These are phyloP conservation scores for Phylloscopus trochiloides DNA, from an alignment of 2,113 vertebrate species.

Conservation along the genomic window DNA sequence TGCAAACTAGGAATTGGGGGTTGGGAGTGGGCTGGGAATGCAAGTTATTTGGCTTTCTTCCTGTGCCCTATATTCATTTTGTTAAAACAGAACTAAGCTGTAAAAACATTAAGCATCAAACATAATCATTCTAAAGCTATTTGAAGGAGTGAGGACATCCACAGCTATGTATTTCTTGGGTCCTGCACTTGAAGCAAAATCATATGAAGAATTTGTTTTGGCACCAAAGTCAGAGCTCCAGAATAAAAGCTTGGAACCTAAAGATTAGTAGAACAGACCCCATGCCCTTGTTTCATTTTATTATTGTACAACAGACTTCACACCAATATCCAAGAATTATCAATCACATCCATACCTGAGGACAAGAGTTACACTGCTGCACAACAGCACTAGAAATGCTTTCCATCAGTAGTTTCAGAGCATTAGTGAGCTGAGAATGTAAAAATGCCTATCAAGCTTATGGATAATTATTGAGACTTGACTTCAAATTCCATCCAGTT, in stretches of 20 bases:
- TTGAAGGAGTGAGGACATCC: background rate
- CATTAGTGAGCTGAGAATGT: background rate
- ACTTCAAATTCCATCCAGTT: background rate
- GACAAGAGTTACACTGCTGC: background rate
- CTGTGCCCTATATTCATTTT: background rate
- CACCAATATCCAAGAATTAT: background rate
- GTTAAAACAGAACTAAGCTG: slow-evolving; percentile 11
- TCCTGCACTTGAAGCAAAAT: background rate
- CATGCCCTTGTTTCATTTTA: background rate
- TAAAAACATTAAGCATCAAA: slow-evolving; percentile 6
- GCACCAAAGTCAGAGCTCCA: background rate
- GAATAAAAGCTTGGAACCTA: background rate
- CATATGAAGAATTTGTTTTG: background rate
- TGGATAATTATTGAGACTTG: background rate
- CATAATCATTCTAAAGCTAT: slow-evolving; percentile 9
- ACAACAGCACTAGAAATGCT: background rate
- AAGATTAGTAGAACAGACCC: background rate
- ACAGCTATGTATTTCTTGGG: slow-evolving; percentile 24
- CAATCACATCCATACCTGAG: background rate
- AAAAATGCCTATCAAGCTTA: background rate
- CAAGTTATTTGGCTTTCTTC: background rate
- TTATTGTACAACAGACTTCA: background rate
- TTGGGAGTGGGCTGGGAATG: background rate
- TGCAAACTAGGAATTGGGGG: background rate
- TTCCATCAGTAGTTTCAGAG: background rate